Conservation (phyloP, 2,797 vertebrate genomes). For the Poliocrania exsul region DNA sequence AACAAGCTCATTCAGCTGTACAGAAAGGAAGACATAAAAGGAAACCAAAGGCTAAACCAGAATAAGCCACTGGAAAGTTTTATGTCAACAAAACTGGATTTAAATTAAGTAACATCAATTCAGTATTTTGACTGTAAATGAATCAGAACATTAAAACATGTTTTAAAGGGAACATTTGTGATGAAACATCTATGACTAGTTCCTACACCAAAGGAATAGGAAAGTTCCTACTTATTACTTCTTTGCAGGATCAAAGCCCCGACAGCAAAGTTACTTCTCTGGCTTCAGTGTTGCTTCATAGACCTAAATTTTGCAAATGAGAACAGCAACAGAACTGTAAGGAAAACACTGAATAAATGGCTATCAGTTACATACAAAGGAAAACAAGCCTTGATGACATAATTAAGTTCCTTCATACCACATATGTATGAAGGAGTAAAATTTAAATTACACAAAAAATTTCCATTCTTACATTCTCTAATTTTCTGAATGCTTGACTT, state of each 20-base stretch:
- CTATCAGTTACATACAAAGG: background rate
- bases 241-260: background rate
- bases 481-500: background rate
- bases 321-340: background rate
- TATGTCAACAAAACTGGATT: slow-evolving; percentile 49
- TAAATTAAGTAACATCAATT: slow-evolving; percentile 60
- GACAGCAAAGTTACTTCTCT: background rate
- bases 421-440: background rate
- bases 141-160: slow-evolving; percentile 38
- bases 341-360: background rate
- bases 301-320: background rate
- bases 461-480: background rate
- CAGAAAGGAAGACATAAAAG: slow-evolving; percentile 66
- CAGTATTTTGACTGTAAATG: slow-evolving; percentile 40
- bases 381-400: background rate
- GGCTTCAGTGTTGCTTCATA: background rate
- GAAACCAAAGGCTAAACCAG: slow-evolving; percentile 60
- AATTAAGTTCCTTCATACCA: background rate
- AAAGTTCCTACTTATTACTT: background rate
- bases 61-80: slow-evolving; percentile 63
- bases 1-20: slow-evolving; percentile 49
- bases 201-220: background rate
- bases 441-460: slow-evolving; percentile 5
- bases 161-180: slow-evolving; percentile 24
- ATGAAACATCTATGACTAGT: slow-evolving; percentile 6